Conservation (phyloP, 53 echinoderm and acorn worm genomes). For the Hippasteria phrygiana region DNA sequence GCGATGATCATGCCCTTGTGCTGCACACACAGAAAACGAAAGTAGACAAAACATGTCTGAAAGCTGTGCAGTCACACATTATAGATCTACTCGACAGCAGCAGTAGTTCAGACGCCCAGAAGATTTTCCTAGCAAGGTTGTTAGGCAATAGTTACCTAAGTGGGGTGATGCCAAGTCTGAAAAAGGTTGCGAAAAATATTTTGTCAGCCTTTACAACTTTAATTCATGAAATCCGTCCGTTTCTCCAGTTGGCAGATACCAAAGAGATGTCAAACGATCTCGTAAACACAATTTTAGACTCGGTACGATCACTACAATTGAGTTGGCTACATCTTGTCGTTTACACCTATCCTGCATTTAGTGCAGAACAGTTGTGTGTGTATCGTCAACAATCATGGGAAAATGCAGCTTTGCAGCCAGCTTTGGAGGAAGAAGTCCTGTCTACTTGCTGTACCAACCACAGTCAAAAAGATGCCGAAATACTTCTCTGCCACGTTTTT, state of each 20-base stretch:
- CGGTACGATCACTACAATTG: not conserved
- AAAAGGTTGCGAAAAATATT: not conserved
- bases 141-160: not conserved
- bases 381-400: not conserved
- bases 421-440: constrained; percentile 3
- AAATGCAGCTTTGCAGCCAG: too few relatives aligned
- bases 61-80: constrained; percentile 15
- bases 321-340: constrained; percentile 42
- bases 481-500: constrained; percentile 26
- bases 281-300: not conserved
- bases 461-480: not conserved
- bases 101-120: constrained; percentile 15
- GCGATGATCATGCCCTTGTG: not conserved
- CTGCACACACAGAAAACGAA: not conserved
- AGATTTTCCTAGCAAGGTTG: constrained; percentile 28
- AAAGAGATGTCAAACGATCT: not conserved
- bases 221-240: not conserved
- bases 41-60: not conserved
- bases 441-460: not conserved
- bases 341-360: constrained; percentile 33
- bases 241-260: not conserved
- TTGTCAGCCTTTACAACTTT: not conserved
- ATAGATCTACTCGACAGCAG: not conserved
- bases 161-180: not conserved
- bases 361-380: constrained; percentile 8